Conservation (phyloP, 2,113 vertebrate species). For the Cardinalis cardinalis region DNA sequence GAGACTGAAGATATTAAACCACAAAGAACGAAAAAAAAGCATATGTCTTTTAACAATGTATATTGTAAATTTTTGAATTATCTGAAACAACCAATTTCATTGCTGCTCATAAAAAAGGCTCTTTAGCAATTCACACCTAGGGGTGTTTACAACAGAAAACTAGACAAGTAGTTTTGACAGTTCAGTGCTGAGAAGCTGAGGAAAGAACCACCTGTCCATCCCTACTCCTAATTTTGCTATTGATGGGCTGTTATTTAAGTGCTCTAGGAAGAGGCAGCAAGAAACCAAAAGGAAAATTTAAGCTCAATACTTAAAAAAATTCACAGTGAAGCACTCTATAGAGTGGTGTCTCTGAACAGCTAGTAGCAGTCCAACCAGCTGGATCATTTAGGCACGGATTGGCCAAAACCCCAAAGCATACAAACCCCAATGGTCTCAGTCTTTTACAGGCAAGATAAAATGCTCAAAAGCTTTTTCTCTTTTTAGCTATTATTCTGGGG, state of each 20-base stretch:
- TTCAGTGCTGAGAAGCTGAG: neutral
- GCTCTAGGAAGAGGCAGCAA: neutral
- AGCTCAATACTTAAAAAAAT: neutral
- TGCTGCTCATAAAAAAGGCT: neutral
- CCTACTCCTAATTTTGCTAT: neutral
- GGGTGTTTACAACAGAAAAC: neutral
- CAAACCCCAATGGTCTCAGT: rapidly evolving
- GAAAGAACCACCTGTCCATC: neutral
- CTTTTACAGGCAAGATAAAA: neutral
- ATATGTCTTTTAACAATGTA: rapidly evolving
- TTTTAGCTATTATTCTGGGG: neutral
- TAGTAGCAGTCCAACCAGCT: neutral
- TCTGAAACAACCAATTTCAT: neutral
- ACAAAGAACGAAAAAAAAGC: neutral
- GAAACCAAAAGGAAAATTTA: neutral
- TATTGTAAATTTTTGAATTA: neutral
- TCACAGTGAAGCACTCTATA: neutral
- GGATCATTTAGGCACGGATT: neutral
- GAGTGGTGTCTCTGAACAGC: neutral
- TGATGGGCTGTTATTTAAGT: neutral
- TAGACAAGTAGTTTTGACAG: neutral
- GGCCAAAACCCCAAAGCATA: neutral
- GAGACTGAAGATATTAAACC: neutral
- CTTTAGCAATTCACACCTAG: neutral
- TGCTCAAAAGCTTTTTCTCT: neutral